These are phyloP conservation scores for Narcine bancroftii DNA, from an alignment of 2,113 vertebrate species.

Conservation along the genomic window DNA sequence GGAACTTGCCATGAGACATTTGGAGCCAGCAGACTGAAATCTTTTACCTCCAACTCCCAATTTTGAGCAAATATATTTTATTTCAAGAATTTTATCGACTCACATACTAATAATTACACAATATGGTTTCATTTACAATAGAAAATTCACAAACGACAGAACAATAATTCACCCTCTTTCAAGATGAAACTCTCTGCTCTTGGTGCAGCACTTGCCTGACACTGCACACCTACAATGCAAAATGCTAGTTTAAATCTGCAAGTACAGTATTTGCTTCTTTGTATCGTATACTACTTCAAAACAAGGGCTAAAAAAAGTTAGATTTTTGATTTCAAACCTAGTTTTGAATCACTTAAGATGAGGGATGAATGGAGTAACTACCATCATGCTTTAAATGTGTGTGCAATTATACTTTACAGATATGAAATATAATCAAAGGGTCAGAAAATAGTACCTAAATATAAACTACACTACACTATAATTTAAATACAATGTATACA, in stretches of 20 bases:
- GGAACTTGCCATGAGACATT: not conserved
- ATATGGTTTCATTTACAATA: not conserved
- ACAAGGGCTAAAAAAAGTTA: not conserved
- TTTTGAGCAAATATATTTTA: not conserved
- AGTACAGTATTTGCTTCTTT: not conserved
- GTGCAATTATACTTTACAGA: not conserved
- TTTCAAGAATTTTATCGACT: not conserved
- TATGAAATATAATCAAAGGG: not conserved
- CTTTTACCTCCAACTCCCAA: not conserved
- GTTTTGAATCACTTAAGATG: not conserved
- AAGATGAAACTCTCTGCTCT: not conserved
- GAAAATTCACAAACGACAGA: conserved; percentile 2
- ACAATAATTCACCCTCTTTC: conserved; percentile 20
- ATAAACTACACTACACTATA: not conserved
- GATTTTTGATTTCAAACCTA: not conserved
- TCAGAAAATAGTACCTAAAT: not conserved
- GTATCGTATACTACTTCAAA: not conserved
- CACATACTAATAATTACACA: not conserved
- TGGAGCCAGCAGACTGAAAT: not conserved
- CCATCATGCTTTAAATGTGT: not conserved
- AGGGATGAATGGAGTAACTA: not conserved
- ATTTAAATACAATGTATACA: not conserved
- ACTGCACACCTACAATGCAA: not conserved
- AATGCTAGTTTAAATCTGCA: not conserved
- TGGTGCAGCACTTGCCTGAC: not conserved